Evolutionary conservation across 2,888 invertebrate species (phyloP), one percentile per base, ranked within the genome.

Genomic region (Sesia apiformis): DNA sequence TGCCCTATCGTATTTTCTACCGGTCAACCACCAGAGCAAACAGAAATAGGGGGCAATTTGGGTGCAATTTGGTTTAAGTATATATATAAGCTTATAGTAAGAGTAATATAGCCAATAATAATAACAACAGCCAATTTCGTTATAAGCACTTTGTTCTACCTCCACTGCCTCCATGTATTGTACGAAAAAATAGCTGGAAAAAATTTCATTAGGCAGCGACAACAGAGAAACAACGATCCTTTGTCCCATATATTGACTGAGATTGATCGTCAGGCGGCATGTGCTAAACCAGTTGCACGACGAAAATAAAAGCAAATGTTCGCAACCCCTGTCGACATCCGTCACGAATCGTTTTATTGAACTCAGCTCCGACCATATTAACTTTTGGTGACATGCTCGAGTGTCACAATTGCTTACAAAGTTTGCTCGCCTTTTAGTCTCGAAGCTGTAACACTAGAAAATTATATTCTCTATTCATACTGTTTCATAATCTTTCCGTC

Each of bases 181-280:
- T 53, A 60, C 63, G 67, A 70, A 78, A 76, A 70, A 60, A 63
- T 65, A 63, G 63, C 65, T 71, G 68, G 77, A 56, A 57, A 56
- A 57, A 82, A 78, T 76, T 76, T 81, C 78, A 85, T 84, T 84
- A 81, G 74, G 71, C 69, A 72, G 67, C 68, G 71, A 73, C 76
- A 74, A 74, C 71, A 76, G 70, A 72, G 76, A 76, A 75, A 81
- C 81, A 81, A 76, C 75, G 74, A 70, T 73, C 81, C 84, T 84
- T 82, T 83, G 81, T 85, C 75, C 78, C 70, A 80, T 72, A 81
- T 85, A 85, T 86, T 84, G 84, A 84, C 86, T 81, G 81, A 79
- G 85, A 86, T 83, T 86, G 87, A 87, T 86, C 82, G 86, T 84
- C 87, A 84, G 81, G 74, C 78, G 81, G 79, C 79, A 80, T 80